Evolutionary conservation across 2,113 vertebrate genomes (phyloP).

Genomic region (Scolopax mira): DNA sequence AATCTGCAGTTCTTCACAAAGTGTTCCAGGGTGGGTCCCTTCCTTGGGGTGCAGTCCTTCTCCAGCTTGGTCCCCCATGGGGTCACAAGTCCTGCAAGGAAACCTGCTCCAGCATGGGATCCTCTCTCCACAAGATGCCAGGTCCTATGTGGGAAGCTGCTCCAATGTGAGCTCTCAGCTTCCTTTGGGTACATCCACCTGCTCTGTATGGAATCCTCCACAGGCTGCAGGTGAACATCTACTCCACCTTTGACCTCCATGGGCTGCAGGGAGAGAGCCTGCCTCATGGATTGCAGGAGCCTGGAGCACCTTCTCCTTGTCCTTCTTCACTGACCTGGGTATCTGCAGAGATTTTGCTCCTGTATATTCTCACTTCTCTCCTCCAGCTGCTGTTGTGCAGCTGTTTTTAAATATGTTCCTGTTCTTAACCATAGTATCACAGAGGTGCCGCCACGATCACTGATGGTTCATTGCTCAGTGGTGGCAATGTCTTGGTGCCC

Average conservation of each 20-base stretch:
- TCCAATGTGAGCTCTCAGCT: neutral
- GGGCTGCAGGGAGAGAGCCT: neutral
- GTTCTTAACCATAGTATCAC: neutral
- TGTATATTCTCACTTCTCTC: neutral
- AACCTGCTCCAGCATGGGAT: neutral
- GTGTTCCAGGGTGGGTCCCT: neutral
- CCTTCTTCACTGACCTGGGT: neutral
- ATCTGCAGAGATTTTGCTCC: neutral
- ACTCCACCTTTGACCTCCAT: neutral
- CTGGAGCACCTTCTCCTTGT: neutral
- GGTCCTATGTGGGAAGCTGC: neutral
- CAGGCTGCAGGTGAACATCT: neutral
- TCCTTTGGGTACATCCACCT: neutral
- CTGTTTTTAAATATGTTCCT: no score
- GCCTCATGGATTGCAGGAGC: no score
- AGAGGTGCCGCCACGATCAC: rapidly evolving
- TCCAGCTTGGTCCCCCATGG: rapidly evolving
- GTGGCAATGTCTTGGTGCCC: rapidly evolving
- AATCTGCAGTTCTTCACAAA: neutral
- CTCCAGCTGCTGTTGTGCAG: neutral
- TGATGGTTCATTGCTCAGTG: neutral
- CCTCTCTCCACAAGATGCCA: neutral
- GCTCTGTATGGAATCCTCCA: rapidly evolving
- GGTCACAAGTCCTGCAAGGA: neutral
- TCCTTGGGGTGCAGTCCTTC: neutral